Evolutionary conservation across 1,140 invertebrate genomes (phyloP), one percentile per base, ranked within the genome.

Genomic region (Neodiprion lecontei): DNA sequence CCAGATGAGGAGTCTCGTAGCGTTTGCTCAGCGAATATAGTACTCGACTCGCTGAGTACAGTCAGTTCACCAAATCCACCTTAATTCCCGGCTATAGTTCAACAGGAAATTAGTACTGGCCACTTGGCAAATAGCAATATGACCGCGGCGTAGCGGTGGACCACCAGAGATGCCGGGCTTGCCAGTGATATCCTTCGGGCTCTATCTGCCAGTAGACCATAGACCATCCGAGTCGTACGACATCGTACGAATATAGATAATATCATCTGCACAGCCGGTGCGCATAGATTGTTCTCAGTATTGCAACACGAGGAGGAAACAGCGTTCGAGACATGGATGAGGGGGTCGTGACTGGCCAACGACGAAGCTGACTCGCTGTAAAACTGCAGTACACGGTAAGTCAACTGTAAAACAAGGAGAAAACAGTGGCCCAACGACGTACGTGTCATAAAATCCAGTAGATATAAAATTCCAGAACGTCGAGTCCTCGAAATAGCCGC

Each of bases 71-170:
- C 28, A 40, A 40, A 40, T 40, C 28, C 28, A 40, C 28, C 28
- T 40, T 40, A 40, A 40, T 40, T 40, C 28, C 28, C 28, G 28
- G 28, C 28, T 40, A 40, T 40, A 40, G 28, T 40, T 40, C 28
- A 77, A n/a, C 3, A 78, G 76, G 77, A 84, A 82, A 84, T 84
- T 83, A 81, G 83, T 84, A 83, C 78, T 72, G 79, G 72, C 76
- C 75, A 70, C 76, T 80, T 79, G 80, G 76, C 80, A 83, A 82
- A 83, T 83, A 85, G 77, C 76, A 76, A 79, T 79, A 81, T 77
- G 77, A 78, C 76, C 72, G 70, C 74, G 72, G 68, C 21, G 48
- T 76, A 71, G 74, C 65, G 28, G 73, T 74, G 53, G 53, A 61
- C 11, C 11, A 61, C 53, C 53, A 17, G n/a, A 61, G 53, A 61